Conservation (phyloP, 92 coral and sea anemone species). For the Zoanthus sansibaricus region DNA sequence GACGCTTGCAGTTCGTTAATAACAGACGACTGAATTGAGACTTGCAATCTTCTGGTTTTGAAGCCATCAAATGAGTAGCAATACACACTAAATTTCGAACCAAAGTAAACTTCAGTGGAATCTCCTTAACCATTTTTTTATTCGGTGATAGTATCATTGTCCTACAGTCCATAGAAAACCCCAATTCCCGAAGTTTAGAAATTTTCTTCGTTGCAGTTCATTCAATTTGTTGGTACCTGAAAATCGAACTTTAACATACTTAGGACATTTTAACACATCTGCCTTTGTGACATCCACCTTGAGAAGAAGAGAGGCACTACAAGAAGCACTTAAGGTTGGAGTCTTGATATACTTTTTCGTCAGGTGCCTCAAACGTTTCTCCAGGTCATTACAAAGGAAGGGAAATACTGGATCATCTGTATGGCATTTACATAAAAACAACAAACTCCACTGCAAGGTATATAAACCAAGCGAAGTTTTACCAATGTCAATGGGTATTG, state of each 20-base stretch:
- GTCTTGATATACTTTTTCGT: neutral
- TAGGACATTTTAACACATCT: neutral
- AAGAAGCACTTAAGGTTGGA: neutral
- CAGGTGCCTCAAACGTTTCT: neutral
- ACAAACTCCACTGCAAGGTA: neutral
- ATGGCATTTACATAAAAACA: neutral
- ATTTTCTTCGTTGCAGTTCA: neutral
- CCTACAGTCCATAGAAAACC: neutral
- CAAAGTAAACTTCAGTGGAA: conserved; percentile 13
- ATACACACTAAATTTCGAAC: neutral
- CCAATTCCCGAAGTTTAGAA: neutral
- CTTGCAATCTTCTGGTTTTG: neutral
- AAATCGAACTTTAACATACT: neutral
- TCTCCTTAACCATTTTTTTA: conserved; percentile 34
- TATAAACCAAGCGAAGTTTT: neutral
- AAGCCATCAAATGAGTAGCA: neutral
- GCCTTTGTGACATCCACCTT: neutral
- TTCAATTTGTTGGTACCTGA: neutral
- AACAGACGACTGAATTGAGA: neutral
- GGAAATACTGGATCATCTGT: conserved; percentile 3
- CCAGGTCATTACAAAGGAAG: neutral
- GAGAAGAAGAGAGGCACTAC: neutral
- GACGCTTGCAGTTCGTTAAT: neutral
- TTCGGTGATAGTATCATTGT: conserved; percentile 9
- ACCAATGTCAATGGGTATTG: conserved; percentile 10